Conservation (phyloP, 1,140 invertebrate species). For the Ips nitidus region DNA sequence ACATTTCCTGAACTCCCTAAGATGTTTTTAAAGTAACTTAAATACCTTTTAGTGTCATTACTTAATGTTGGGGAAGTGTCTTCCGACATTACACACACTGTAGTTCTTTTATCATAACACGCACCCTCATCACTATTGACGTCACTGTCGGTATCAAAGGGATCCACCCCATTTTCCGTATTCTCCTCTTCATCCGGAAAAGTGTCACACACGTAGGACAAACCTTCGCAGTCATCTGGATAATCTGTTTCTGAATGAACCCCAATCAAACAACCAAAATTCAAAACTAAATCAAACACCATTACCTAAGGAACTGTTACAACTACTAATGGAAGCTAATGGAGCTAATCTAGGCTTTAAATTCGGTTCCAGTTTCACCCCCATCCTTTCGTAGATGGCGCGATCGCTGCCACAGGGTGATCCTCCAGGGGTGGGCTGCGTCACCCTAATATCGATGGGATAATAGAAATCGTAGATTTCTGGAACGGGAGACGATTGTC, state of each 20-base stretch:
- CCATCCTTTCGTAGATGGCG: conserved; percentile 43
- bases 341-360: conserved; percentile 61
- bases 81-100: conserved; percentile 28
- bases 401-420: conserved; percentile 78
- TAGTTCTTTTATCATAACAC: conserved; percentile 40
- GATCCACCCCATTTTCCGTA: conserved; percentile 78
- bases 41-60: conserved; percentile 23
- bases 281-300: not conserved
- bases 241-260: conserved; percentile 61
- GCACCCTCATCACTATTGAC: conserved; percentile 50
- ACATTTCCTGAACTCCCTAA: not conserved
- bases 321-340: conserved; percentile 75
- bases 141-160: conserved; percentile 78
- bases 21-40: conserved; percentile 12
- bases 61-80: conserved; percentile 22
- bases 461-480: conserved; percentile 67
- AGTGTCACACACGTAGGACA: conserved; percentile 71
- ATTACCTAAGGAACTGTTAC: conserved; percentile 62
- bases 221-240: conserved; percentile 60
- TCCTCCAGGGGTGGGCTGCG: conserved; percentile 74
- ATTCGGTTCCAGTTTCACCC: conserved; percentile 42
- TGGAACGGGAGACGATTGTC: conserved; percentile 56
- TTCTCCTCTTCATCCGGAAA: conserved; percentile 66
- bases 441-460: conserved; percentile 74
- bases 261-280: not conserved